A percentile compares a stretch with the other conserved stretches of the same genome.
These are phyloP conservation scores for Patella depressa DNA, from an alignment of 2,888 invertebrate species.

Conservation along the genomic window DNA sequence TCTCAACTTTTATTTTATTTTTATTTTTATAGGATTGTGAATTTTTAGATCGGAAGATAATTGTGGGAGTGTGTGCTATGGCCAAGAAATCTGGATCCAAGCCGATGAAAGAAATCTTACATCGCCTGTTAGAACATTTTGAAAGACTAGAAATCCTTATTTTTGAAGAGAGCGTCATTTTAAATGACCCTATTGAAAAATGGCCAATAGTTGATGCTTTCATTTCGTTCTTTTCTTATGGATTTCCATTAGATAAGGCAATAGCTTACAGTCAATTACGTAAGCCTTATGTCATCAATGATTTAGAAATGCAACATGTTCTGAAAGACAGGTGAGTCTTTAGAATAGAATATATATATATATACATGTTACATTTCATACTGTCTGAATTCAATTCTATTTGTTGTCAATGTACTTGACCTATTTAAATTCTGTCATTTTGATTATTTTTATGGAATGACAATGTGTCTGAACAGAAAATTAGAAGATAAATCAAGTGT, in stretches of 20 bases:
- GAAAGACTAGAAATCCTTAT: conserved; percentile 85
- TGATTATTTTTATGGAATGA: too few species aligned
- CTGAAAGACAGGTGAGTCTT: conserved; percentile 81
- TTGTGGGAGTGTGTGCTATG: conserved; percentile 99
- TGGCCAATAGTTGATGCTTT: conserved; percentile 99
- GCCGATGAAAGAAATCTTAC: conserved; percentile 99
- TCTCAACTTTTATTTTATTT: too few species aligned
- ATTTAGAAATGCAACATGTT: conserved; percentile 98
- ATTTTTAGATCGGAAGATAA: conserved; percentile 72
- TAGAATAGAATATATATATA: not conserved
- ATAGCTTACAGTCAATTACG: conserved; percentile 94
- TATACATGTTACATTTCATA: not conserved
- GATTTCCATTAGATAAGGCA: conserved; percentile 98
- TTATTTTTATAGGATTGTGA: conserved; percentile 27
- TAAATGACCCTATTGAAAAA: conserved; percentile 95
- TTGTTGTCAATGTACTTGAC: too few species aligned
- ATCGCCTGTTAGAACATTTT: conserved; percentile 89
- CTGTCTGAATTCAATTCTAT: not conserved
- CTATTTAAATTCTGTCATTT: too few species aligned
- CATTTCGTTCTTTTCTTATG: conserved; percentile 97
- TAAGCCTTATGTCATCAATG: conserved; percentile 97
- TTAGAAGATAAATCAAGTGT: too few species aligned
- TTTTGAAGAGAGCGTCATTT: conserved; percentile 95
- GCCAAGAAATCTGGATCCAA: conserved; percentile 98
- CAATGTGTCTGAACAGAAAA: too few species aligned